Conservation (phyloP, 2,888 invertebrate genomes). For the Chaitophorus viminalis region DNA sequence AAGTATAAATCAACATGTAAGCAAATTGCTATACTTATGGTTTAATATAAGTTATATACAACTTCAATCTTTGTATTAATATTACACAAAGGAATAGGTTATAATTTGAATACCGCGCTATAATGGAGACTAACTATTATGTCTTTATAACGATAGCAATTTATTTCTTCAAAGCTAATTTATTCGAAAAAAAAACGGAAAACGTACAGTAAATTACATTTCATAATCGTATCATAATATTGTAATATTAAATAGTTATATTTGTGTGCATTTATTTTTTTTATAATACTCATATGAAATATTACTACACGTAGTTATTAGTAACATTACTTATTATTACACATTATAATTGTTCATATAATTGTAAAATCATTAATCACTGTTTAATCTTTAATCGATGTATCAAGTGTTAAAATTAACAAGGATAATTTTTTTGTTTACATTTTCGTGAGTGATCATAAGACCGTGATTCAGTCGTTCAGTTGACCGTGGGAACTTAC, state of each 20-base stretch:
- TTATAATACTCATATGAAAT: neutral
- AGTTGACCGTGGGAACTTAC: conserved; percentile 36
- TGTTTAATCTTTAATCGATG: neutral
- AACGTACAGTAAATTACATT: neutral
- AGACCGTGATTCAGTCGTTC: conserved; percentile 1
- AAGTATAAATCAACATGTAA: no score
- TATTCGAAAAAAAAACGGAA: no score
- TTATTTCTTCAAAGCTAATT: neutral
- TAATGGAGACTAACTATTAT: neutral
- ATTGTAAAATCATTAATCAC: conserved; percentile 19
- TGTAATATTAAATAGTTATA: neutral
- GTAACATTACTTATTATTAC: neutral
- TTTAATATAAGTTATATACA: no score
- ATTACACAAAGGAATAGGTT: no score
- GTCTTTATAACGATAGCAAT: neutral
- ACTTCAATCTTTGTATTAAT: no score
- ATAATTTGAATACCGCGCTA: neutral
- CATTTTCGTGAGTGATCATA: conserved; percentile 5
- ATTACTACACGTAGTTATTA: neutral
- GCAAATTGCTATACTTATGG: no score
- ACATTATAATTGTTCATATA: neutral
- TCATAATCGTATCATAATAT: neutral
- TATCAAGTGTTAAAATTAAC: neutral
- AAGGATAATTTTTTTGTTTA: conserved; percentile 25
- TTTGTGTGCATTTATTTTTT: neutral